These are phyloP conservation scores for Petrolisthes manimaculis DNA, from an alignment of 2,888 invertebrate genomes.

Conservation along the genomic window DNA sequence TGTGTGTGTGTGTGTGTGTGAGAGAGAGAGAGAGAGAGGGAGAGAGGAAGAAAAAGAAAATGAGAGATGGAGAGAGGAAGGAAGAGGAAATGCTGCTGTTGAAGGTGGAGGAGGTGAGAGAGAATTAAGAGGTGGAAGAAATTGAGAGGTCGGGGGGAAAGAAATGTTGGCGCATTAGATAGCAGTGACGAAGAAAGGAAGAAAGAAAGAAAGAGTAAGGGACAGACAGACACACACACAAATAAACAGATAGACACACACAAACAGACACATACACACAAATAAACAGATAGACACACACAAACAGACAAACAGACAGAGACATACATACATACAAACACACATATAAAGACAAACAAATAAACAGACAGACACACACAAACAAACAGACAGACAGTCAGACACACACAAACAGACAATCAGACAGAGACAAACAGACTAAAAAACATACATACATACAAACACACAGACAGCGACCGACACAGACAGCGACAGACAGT, in stretches of 20 bases:
- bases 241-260: not conserved
- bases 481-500: not conserved
- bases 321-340: not conserved
- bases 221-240: not conserved
- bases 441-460: not conserved
- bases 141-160: not conserved
- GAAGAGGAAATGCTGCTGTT: not conserved
- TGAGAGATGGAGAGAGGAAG: not conserved
- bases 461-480: not conserved
- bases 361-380: no score
- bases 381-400: no score
- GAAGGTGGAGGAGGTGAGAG: not conserved
- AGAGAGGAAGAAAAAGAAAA: not conserved
- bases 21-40: not conserved
- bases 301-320: not conserved
- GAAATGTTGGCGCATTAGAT: not conserved
- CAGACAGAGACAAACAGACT: no score
- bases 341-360: not conserved
- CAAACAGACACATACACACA: conserved; percentile 5
- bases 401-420: not conserved
- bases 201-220: not conserved
- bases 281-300: not conserved
- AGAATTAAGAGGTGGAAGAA: not conserved
- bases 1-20: no score
- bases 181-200: not conserved